These are phyloP conservation scores for Epinotia demarniana DNA, from an alignment of 2,888 invertebrate species.

Conservation along the genomic window DNA sequence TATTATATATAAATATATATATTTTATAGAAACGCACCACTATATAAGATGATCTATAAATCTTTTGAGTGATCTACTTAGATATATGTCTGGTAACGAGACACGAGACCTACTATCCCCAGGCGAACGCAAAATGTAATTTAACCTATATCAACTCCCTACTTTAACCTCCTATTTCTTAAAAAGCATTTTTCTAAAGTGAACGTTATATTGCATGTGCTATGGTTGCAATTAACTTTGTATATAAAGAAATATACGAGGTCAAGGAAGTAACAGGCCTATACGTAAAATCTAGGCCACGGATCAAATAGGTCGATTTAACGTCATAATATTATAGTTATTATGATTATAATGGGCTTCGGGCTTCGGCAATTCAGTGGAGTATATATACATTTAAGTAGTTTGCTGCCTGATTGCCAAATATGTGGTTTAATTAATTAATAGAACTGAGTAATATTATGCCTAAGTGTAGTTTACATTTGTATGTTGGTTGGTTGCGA, in stretches of 20 bases:
- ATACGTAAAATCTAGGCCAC: slow-evolving; percentile 6
- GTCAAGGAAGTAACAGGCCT: background rate
- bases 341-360: background rate
- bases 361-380: background rate
- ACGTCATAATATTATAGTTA: background rate
- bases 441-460: background rate
- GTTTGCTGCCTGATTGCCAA: background rate
- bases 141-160: background rate
- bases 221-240: background rate
- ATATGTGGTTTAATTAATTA: slow-evolving; percentile 1
- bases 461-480: too few relatives aligned
- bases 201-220: background rate
- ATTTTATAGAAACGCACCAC: too few relatives aligned
- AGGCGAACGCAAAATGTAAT: slow-evolving; percentile 12
- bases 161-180: slow-evolving; percentile 9
- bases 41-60: too few relatives aligned
- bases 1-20: too few relatives aligned
- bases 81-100: too few relatives aligned
- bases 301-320: slow-evolving; percentile 2
- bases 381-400: background rate
- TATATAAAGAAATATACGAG: background rate
- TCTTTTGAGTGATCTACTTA: too few relatives aligned
- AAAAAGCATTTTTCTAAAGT: background rate
- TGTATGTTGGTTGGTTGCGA: too few relatives aligned
- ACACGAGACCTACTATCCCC: background rate